These are phyloP conservation scores for Papilio polytes DNA, from an alignment of 1,140 invertebrate species.

Conservation along the genomic window DNA sequence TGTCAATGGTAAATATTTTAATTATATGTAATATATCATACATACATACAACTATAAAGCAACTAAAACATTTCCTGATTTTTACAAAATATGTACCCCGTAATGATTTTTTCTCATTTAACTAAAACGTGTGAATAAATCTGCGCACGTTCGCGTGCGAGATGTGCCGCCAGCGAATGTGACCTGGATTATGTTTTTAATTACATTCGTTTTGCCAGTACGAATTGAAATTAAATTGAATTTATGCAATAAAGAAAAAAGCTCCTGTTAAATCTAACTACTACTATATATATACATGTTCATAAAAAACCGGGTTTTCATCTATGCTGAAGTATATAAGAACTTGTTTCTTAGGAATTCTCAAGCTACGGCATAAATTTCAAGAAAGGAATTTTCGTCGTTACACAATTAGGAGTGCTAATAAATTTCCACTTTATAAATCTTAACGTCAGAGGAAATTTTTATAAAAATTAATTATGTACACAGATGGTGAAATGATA, in stretches of 20 bases:
- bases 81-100: not conserved
- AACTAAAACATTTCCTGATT: not conserved
- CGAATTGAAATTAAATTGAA: slow-evolving; percentile 14
- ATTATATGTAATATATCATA: too few relatives aligned
- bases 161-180: not conserved
- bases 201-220: slow-evolving; percentile 16
- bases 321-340: not conserved
- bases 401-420: slow-evolving; percentile 23
- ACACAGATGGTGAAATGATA: slow-evolving; percentile 22
- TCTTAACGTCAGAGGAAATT: slow-evolving; percentile 1
- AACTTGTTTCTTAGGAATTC: not conserved
- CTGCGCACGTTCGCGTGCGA: slow-evolving; percentile 1
- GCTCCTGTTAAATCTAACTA: not conserved
- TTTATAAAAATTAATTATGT: slow-evolving; percentile 33
- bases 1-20: too few relatives aligned
- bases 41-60: not conserved
- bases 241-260: not conserved
- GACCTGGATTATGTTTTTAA: slow-evolving; percentile 24
- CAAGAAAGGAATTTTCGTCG: slow-evolving; percentile 25
- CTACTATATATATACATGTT: not conserved
- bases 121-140: slow-evolving; percentile 19
- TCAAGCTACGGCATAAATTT: slow-evolving; percentile 1
- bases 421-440: slow-evolving; percentile 33
- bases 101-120: slow-evolving; percentile 13
- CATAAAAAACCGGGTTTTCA: too few relatives aligned